A percentile compares a stretch with the other conserved stretches of the same genome.
phyloP scores from a whole-genome alignment of 2,888 invertebrate species.

The Tiliacea citrago region DNA sequence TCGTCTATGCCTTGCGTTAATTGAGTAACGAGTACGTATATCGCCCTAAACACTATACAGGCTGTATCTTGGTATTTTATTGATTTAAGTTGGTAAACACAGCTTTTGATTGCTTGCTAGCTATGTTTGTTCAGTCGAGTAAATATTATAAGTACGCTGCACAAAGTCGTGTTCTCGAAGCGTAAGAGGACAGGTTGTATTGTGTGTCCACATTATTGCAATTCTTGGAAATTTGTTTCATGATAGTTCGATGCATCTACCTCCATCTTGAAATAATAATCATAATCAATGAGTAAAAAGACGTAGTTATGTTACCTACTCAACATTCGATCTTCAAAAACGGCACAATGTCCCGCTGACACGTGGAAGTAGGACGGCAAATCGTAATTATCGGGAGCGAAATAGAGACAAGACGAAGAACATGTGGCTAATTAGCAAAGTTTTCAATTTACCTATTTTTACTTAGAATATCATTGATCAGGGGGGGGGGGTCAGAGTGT shows the following conservation, averaged over 20 bases:
- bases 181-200: conserved; percentile 42
- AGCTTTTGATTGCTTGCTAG: conserved; percentile 56
- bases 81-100: conserved; percentile 60
- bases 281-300: too few species aligned
- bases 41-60: conserved; percentile 65
- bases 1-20: conserved; percentile 77
- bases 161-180: conserved; percentile 28
- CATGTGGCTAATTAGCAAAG: too few species aligned
- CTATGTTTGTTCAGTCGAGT: conserved; percentile 49
- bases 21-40: conserved; percentile 79
- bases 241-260: conserved; percentile 3
- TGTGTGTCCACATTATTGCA: conserved; percentile 25
- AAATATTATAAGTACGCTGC: conserved; percentile 56
- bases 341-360: too few species aligned
- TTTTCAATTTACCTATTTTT: too few species aligned
- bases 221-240: conserved; percentile 24
- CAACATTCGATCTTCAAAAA: too few species aligned
- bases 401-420: too few species aligned
- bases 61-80: conserved; percentile 54
- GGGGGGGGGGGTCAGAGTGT: too few species aligned
- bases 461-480: too few species aligned
- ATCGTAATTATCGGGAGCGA: too few species aligned
- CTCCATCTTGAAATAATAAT: too few species aligned
- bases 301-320: too few species aligned
- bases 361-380: too few species aligned